Evolutionary conservation across 2,797 vertebrate species (phyloP), one percentile per base, ranked within the genome.

Genomic region (Thamnophis elegans): DNA sequence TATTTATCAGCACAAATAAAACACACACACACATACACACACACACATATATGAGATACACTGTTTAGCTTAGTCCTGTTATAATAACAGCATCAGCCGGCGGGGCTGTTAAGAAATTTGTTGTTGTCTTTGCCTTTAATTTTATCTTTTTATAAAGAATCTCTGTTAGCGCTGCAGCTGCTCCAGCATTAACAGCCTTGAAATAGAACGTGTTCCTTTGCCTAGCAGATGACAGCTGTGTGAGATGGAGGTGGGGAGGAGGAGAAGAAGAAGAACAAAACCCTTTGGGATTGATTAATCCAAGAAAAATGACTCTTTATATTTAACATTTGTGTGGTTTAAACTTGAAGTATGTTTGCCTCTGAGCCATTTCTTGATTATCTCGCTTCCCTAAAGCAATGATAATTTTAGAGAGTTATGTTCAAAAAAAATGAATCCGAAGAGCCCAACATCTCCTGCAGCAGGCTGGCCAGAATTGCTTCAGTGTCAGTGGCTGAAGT

Each of bases 271-370:
- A 51, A 95, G 95, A 96, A 95, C 94, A 97, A 97, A 95, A 96
- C 94, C 94, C 95, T 97, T 97, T 96, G 96, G 94, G 96, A 96
- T 95, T 97, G 97, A 98, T 98, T 97, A 97, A 97, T 97, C 95
- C 92, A 96, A 94, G 95, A 96, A 96, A 94, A 96, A n/a, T 93
- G 36, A 68, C 96, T 97, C 96, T 96, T 97, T 25, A 0, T 97
- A 96, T 97, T 97, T 98, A 96, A 96, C 97, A 97, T 97, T 96
- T 91, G 93, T 97, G 96, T 97, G 97, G 93, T 97, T 97, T 97
- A 96, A 97, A 96, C 95, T 96, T 93, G 96, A 97, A 90, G 96
- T 97, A 96, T 97, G 96, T 97, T 97, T 97, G 96, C 97, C 97
- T 97, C 94, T 95, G 82, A 97, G 97, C 90, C 95, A 96, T 97